phyloP scores from a whole-genome alignment of 2,113 vertebrate genomes.

The Nerophis lumbriciformis region DNA sequence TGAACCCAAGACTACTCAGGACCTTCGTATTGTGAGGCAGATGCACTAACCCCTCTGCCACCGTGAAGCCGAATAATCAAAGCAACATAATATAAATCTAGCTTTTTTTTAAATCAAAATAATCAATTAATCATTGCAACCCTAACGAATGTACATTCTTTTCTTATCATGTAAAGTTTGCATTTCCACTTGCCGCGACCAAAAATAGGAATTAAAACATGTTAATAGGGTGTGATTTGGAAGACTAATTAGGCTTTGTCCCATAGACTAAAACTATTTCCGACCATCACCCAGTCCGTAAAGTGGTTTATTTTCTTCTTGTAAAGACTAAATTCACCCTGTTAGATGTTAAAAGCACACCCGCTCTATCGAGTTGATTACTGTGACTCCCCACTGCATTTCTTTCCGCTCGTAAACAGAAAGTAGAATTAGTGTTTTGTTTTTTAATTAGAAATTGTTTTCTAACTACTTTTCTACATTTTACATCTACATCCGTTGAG shows the following conservation, averaged over 20 bases:
- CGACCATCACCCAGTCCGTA: constrained; percentile 50
- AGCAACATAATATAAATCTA: too few species aligned
- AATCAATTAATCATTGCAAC: too few species aligned
- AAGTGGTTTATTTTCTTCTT: constrained; percentile 53
- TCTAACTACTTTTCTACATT: too few species aligned
- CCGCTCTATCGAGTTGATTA: constrained; percentile 30
- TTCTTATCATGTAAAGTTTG: constrained; percentile 8
- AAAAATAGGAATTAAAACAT: constrained; percentile 38
- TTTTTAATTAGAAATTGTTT: too few species aligned
- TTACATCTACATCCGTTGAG: too few species aligned
- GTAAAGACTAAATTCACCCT: constrained; percentile 41
- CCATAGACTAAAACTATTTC: constrained; percentile 39
- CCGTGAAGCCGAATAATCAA: too few species aligned
- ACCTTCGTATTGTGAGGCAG: too few species aligned
- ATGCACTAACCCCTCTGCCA: too few species aligned
- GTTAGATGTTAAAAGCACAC: constrained; percentile 43
- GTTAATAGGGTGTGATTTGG: constrained; percentile 45
- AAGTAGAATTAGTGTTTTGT: neutral
- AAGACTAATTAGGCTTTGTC: constrained; percentile 45
- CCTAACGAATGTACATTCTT: too few species aligned
- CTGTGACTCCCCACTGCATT: constrained; percentile 29
- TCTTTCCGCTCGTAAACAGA: constrained; percentile 11
- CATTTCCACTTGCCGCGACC: constrained; percentile 23
- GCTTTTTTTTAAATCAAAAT: too few species aligned
- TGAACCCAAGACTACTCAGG: too few species aligned